Base-by-base conservation (phyloP, 92 coral and sea anemone species). In the Epizoanthus ramosus region DNA sequence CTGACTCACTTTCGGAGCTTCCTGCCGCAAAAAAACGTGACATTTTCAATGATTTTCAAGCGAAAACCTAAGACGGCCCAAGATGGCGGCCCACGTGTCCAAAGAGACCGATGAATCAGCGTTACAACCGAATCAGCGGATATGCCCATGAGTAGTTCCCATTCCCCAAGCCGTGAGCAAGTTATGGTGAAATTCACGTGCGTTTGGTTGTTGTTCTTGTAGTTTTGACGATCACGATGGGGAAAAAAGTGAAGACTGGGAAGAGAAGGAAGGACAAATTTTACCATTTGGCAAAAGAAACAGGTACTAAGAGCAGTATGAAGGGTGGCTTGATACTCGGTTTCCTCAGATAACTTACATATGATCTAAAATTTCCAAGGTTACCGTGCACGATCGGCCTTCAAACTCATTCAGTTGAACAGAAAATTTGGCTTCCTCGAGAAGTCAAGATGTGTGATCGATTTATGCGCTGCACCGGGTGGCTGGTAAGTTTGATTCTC, bases 351-450 rank as follows among this genome's bases (percentile, higher is more conserved):
- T 17, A 21, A 56, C 35, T 53, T 33, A 43, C 7, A 14, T 28
- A 22, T 68, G 6, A 4, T 67, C 47, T 57, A 13, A 12, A 63
- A 73, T 53, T 35, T 68, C 25, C 1, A 64, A 96, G 99, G 99
- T 83, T 96, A 96, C 73, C 91, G 99, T 59, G 97, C 99, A 17
- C 98, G 99, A 10, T 96, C 99, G 3, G 99, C 99, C 18, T 96
- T 96, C 89, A 96, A 96, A 86, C 87, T 96, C 79, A 96, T 96
- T 37, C 99, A 96, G 88, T 63, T 96, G 92, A 96, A 96, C 70
- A 85, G 99, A 81, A 96, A 96, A 70, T 96, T 92, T 87, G 91
- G 92, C 73, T 96, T 96, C 60, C 83, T 96, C 18, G 96, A 96
- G 88, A 90, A 90, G 50, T 92, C 97, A 60, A 90, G 98, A 77